phyloP scores from a whole-genome alignment of 1,140 invertebrate genomes.

The Pogonomyrmex barbatus region DNA sequence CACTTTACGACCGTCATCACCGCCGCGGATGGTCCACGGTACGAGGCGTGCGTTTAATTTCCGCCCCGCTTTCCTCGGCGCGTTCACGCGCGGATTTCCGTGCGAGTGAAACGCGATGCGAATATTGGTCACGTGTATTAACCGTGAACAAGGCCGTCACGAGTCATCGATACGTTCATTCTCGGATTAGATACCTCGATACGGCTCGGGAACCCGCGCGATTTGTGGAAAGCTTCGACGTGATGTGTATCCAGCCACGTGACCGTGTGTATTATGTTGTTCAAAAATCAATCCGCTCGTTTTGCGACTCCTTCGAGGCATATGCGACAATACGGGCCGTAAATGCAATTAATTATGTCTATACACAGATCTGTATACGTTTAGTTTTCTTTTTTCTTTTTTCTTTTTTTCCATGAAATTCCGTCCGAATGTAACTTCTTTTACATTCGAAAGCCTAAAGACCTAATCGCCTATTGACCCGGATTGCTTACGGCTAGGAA shows the following conservation, averaged over 20 bases:
- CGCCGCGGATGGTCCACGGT: neutral
- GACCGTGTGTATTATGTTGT: neutral
- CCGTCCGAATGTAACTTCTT: neutral
- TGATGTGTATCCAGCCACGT: too few species aligned
- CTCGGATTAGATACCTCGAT: neutral
- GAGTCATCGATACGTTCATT: neutral
- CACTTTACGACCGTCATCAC: neutral
- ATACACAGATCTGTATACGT: too few species aligned
- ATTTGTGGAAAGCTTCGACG: neutral
- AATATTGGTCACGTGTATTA: conserved; percentile 20
- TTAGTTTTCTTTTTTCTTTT: too few species aligned
- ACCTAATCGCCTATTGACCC: neutral
- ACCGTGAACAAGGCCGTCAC: conserved; percentile 48
- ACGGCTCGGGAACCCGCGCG: neutral
- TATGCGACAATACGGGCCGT: too few species aligned
- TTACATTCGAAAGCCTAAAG: neutral
- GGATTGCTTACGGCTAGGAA: neutral
- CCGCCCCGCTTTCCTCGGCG: conserved; percentile 48
- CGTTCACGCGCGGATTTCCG: neutral
- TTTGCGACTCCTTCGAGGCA: too few species aligned
- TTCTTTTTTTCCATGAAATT: neutral
- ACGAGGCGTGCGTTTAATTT: neutral
- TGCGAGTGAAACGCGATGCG: neutral
- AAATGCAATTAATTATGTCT: too few species aligned
- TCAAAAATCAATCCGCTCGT: neutral